Evolutionary conservation across 2,797 vertebrate species (phyloP).

Genomic region (Melopsittacus undulatus): DNA sequence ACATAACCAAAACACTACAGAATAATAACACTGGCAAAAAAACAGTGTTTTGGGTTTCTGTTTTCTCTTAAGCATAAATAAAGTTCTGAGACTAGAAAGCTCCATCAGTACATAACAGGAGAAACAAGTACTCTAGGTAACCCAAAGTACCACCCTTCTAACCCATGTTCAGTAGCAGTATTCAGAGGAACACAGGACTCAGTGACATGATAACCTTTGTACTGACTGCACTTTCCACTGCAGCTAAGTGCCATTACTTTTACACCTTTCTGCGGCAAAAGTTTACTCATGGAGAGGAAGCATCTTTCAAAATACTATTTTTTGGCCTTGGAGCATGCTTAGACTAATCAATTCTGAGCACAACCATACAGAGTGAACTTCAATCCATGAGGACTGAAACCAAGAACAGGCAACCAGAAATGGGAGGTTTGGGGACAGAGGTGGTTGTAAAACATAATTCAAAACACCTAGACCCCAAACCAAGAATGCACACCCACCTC

Average conservation of each 20-base stretch:
- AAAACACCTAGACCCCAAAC: not conserved
- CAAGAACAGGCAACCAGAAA: not conserved
- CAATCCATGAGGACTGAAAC: not conserved
- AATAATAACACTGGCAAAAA: not conserved
- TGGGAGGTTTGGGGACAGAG: not conserved
- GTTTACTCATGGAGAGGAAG: not conserved
- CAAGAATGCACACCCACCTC: constrained; percentile 84
- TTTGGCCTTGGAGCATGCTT: not conserved
- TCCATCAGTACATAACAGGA: not conserved
- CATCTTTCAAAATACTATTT: not conserved
- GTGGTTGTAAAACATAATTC: not conserved
- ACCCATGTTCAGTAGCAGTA: not conserved
- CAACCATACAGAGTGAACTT: not conserved
- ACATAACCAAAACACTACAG: not conserved
- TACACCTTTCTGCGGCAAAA: not conserved
- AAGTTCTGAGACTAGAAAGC: not conserved
- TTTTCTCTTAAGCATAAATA: not conserved
- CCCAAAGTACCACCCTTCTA: not conserved
- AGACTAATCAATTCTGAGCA: not conserved
- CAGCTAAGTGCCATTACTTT: not conserved
- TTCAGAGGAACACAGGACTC: not conserved
- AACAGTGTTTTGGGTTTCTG: not conserved
- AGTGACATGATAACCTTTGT: not conserved
- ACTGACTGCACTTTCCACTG: not conserved
- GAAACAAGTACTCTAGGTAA: not conserved